These are phyloP conservation scores for Scrobipalpa costella DNA, from an alignment of 2,888 invertebrate species.

Conservation along the genomic window DNA sequence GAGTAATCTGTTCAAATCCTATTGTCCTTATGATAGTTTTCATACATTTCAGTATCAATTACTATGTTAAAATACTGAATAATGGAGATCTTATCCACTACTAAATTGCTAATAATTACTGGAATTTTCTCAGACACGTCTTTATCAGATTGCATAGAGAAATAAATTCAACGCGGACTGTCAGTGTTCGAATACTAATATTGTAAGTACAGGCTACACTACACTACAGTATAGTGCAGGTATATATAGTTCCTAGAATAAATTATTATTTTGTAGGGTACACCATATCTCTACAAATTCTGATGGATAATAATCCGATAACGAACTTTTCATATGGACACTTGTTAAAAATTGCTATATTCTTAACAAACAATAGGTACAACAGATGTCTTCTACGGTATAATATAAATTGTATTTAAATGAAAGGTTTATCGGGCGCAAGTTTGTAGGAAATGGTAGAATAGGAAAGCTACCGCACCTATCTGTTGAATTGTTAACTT, in stretches of 20 bases:
- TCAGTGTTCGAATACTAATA: conserved; percentile 52
- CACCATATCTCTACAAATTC: too few relatives aligned
- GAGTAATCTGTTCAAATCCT: neutral
- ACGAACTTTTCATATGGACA: too few relatives aligned
- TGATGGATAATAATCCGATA: too few relatives aligned
- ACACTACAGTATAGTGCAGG: too few relatives aligned
- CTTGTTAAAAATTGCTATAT: too few relatives aligned
- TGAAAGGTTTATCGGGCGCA: neutral
- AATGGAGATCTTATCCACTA: neutral
- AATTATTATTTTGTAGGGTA: too few relatives aligned
- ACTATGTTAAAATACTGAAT: conserved; percentile 2
- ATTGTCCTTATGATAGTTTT: neutral
- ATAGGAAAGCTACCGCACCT: conserved; percentile 20
- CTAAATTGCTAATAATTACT: conserved; percentile 41
- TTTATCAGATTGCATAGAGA: conserved; percentile 50
- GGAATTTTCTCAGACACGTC: conserved; percentile 42
- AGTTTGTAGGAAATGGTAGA: conserved; percentile 24
- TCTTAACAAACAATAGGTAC: too few relatives aligned
- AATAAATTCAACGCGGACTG: conserved; percentile 49
- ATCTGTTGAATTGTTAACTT: conserved; percentile 33
- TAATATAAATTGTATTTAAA: neutral
- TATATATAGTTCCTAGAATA: too few relatives aligned
- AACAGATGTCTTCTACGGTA: too few relatives aligned
- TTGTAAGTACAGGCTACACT: conserved; percentile 15
- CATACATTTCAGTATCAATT: conserved; percentile 2